Conservation (phyloP, 2,888 invertebrate genomes). For the Aquatica leii region DNA sequence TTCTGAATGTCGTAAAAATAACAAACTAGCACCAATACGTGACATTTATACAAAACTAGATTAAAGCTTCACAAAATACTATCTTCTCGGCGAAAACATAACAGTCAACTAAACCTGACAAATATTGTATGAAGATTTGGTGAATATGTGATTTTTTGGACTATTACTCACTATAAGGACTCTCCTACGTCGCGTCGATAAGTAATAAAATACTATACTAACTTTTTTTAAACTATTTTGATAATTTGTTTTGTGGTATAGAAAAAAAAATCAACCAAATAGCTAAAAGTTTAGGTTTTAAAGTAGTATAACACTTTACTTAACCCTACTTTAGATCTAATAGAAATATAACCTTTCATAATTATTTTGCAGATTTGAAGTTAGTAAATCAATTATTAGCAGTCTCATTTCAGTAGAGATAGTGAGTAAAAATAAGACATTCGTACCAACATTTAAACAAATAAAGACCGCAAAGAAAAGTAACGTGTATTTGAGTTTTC, state of each 20-base stretch:
- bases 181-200: no score
- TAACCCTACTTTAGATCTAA: not conserved
- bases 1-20: not conserved
- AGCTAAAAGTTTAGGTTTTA: not conserved
- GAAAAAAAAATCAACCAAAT: not conserved
- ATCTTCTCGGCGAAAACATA: not conserved
- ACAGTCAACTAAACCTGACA: conserved; percentile 1
- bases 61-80: not conserved
- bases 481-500: not conserved
- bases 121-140: not conserved
- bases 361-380: not conserved
- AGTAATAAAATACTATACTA: no score
- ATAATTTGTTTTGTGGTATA: no score
- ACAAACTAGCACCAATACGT: not conserved
- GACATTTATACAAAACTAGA: not conserved
- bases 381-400: not conserved
- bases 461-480: not conserved
- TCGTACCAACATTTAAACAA: not conserved
- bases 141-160: not conserved
- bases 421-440: not conserved
- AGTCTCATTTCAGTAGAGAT: not conserved
- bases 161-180: not conserved
- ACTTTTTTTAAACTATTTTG: no score
- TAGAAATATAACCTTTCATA: not conserved
- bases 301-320: not conserved